Conservation (phyloP, 2,888 invertebrate species). For the Mamestra brassicae region DNA sequence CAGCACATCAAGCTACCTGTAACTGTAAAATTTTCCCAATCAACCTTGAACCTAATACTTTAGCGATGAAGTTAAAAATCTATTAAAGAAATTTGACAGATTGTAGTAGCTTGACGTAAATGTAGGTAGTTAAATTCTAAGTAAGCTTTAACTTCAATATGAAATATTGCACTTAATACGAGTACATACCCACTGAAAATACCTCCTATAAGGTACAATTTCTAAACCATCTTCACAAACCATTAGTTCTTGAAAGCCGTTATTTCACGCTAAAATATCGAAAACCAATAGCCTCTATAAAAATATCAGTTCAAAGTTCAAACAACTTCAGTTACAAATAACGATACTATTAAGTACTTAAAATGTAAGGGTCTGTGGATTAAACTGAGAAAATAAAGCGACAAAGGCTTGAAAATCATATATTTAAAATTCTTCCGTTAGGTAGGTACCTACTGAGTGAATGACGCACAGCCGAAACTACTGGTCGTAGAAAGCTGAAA, state of each 20-base stretch:
- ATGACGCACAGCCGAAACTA: too few species aligned
- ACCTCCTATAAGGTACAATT: neutral
- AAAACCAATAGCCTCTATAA: slow-evolving; percentile 21
- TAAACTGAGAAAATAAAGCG: slow-evolving; percentile 27
- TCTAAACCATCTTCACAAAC: neutral
- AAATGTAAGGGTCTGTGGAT: neutral
- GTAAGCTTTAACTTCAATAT: neutral
- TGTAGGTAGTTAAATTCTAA: neutral
- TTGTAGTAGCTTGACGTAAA: too few species aligned
- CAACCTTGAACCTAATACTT: too few species aligned
- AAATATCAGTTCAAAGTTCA: slow-evolving; percentile 15
- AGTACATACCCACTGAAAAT: slow-evolving; percentile 3
- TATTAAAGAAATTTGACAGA: too few species aligned
- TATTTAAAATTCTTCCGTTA: too few species aligned
- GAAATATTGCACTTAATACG: slow-evolving; percentile 9
- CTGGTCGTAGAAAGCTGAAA: too few species aligned
- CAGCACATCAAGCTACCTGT: too few species aligned
- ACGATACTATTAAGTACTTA: slow-evolving; percentile 14
- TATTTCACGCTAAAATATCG: slow-evolving; percentile 33
- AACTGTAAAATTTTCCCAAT: too few species aligned
- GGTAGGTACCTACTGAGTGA: too few species aligned
- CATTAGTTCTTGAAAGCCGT: slow-evolving; percentile 7
- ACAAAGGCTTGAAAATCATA: slow-evolving; percentile 75
- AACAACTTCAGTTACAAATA: slow-evolving; percentile 10
- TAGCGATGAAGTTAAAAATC: too few species aligned